Evolutionary conservation across 2,888 invertebrate species (phyloP), one percentile per base, ranked within the genome.

Genomic region (Dysmachus trigonus): DNA sequence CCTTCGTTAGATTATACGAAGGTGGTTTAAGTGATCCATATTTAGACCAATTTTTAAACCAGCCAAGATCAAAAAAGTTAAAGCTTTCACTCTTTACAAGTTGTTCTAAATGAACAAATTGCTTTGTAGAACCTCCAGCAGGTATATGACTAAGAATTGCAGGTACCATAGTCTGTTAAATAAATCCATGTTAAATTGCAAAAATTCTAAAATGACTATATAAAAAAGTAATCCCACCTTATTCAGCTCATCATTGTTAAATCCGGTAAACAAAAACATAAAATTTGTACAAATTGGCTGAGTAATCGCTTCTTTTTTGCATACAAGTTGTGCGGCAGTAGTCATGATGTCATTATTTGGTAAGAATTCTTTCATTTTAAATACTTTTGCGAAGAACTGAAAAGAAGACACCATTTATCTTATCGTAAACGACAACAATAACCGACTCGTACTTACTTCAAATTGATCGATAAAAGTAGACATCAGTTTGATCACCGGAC

Each of bases 251-350:
- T 90, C 89, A 0, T 89, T 89, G 88, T 92, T 90, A 86, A 89
- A 92, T 3, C 93, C 93, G 85, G 90, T 90, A 0, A 94, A 86
- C 4, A 94, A 89, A 89, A 94, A 94, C 2, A 94, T 89, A 1
- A 94, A 90, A 89, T 94, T 95, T 79, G 92, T 92, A 91, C 96
- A 96, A 0, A 95, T 85, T 0, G 90, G 93, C 87, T 93, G 94
- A 86, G 92, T 92, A 7, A 91, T 38, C 0, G 92, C 92, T 47
- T 93, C 92, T 87, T 93, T 93, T 47, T 91, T 90, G 88, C 95
- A 95, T 0, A 93, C 51, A 0, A 90, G 71, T 87, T 92, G 89
- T 1, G 51, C 35, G 2, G 93, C 91, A 0, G 91, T 90, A 1
- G 91, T 90, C 88, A 92, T 90, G 4, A 94, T 90, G 0, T 89